Percentiles rank a stretch among this genome's conserved stretches.
Conservation (phyloP, 2,888 invertebrate genomes). For the Ectemnius continuus region DNA sequence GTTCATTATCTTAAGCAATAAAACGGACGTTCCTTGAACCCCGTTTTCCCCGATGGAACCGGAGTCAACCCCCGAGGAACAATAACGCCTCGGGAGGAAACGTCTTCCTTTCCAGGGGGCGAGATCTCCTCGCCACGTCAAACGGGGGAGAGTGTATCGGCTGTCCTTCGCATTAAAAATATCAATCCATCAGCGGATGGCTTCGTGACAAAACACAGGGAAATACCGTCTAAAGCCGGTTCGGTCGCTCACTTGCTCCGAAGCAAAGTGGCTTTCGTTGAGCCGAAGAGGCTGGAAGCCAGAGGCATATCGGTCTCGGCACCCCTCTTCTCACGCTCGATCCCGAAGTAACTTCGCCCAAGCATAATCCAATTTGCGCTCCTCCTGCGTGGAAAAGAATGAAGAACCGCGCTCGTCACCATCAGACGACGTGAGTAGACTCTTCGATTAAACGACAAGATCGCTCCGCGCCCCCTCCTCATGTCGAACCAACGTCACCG, state of each 20-base stretch:
- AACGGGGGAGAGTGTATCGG: slow-evolving; percentile 53
- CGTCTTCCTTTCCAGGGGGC: slow-evolving; percentile 41
- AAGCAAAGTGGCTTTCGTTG: slow-evolving; percentile 52
- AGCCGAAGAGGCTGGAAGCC: slow-evolving; percentile 28
- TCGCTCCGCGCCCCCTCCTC: slow-evolving; percentile 62
- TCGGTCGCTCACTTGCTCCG: slow-evolving; percentile 8
- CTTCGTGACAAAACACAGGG: slow-evolving; percentile 47
- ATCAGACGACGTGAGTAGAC: slow-evolving; percentile 73
- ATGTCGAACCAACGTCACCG: slow-evolving; percentile 16
- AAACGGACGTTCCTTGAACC: slow-evolving; percentile 45
- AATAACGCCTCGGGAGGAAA: slow-evolving; percentile 51
- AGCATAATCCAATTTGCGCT: slow-evolving; percentile 76
- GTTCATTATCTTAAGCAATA: slow-evolving; percentile 62
- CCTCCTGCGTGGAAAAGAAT: slow-evolving; percentile 57
- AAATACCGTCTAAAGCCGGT: slow-evolving; percentile 45
- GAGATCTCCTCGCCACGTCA: not conserved
- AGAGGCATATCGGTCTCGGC: slow-evolving; percentile 48
- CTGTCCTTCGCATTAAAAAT: slow-evolving; percentile 71
- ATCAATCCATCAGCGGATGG: slow-evolving; percentile 72
- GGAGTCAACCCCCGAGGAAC: slow-evolving; percentile 48
- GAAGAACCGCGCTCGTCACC: slow-evolving; percentile 68
- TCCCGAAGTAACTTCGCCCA: slow-evolving; percentile 49
- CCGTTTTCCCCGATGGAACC: not conserved
- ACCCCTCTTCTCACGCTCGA: slow-evolving; percentile 27
- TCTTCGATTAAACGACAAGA: slow-evolving; percentile 75